These are phyloP conservation scores for Torymus aiolomorphi DNA, from an alignment of 2,888 invertebrate genomes.

Conservation along the genomic window DNA sequence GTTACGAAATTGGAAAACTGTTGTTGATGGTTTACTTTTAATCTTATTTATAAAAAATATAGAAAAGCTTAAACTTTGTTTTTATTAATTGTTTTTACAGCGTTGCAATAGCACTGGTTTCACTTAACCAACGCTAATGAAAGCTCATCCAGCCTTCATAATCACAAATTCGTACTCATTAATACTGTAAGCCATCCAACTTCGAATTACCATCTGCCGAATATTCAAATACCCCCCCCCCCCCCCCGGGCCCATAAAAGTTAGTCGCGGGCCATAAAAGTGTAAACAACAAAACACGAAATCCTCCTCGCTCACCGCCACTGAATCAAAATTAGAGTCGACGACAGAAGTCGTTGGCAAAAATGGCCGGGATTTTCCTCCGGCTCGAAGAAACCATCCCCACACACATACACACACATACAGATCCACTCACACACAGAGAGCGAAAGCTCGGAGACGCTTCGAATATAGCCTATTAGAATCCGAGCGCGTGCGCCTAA, in stretches of 20 bases:
- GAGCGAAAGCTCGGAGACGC: too few relatives aligned
- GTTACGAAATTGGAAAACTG: too few relatives aligned
- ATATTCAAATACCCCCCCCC: conserved; percentile 27
- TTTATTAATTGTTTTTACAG: too few relatives aligned
- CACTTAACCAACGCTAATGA: too few relatives aligned
- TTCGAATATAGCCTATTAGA: conserved; percentile 67
- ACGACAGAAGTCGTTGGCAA: conserved; percentile 38
- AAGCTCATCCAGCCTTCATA: background rate
- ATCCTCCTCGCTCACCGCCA: background rate
- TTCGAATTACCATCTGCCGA: too few relatives aligned
- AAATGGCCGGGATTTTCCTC: conserved; percentile 46
- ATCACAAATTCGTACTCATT: background rate
- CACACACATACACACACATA: too few relatives aligned
- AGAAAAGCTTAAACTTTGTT: too few relatives aligned
- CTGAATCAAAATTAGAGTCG: conserved; percentile 32
- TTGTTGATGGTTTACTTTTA: too few relatives aligned
- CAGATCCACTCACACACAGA: too few relatives aligned
- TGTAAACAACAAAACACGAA: conserved; percentile 37
- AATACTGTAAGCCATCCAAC: background rate
- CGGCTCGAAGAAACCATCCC: too few relatives aligned
- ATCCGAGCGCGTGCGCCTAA: conserved; percentile 63
- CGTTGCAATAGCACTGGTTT: too few relatives aligned
- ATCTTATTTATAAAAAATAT: too few relatives aligned
- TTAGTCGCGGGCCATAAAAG: conserved; percentile 45
- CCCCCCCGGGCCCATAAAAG: conserved; percentile 23